Base-by-base conservation (phyloP, 2,797 vertebrate genomes). In the Syngnathus acus region DNA sequence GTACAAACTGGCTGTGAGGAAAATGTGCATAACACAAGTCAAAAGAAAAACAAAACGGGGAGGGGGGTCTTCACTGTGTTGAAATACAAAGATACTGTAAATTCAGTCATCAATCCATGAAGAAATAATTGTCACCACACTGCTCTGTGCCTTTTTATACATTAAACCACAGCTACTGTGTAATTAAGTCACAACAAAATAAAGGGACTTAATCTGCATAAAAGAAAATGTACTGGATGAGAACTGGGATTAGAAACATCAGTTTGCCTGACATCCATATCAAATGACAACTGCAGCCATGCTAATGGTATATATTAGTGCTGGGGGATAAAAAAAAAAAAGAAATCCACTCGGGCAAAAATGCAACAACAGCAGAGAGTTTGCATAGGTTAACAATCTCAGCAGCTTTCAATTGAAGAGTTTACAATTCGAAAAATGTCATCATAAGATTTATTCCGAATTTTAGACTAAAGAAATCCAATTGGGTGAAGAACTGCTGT, bases 231-330 rank as follows among this genome's bases (percentile, higher is more conserved):
- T 84, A 92, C 92, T 91, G 87, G 92, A 95, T 92, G 91, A 94
- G 89, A 92, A 90, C 88, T 86, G 89, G 91, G 89, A 92, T 95
- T 94, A 97, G 96, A 98, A 99, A 98, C 98, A 98, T 96, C 95
- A 90, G 91, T 90, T 94, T 90, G 86, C 94, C 92, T 91, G 96
- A 94, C 96, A 97, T 97, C 97, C 95, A 95, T 93, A 95, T 94
- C 82, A 89, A 87, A 90, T 82, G 86, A 88, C 86, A 85, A 87
- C 86, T 86, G 84, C 83, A 89, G 86, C 82, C 89, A 92, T 92
- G 90, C 89, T 86, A 84, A 87, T 86, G 84, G 81, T 84, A 61
- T 69, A 84, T 78, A 89, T 86, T 88, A 90, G 86, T 88, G 84
- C 82, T 72, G 75, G 73, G 80, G 74, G 70, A 79, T 81, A 74